Conservation (phyloP, 2,797 vertebrate species). For the Mallotus villosus region DNA sequence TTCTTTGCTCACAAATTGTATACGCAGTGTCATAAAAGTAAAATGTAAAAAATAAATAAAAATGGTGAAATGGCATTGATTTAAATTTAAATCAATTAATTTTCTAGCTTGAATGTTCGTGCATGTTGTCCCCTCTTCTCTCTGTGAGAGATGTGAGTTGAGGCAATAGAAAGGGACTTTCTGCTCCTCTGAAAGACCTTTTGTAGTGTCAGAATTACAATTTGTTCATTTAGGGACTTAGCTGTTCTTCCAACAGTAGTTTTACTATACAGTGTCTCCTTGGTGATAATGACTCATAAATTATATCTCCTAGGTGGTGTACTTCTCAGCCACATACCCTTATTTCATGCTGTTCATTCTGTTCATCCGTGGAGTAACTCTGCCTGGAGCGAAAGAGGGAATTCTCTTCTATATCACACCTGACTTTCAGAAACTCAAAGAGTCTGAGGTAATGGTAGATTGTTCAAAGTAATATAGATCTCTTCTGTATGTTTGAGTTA, state of each 20-base stretch:
- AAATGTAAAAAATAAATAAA: constrained; percentile 1
- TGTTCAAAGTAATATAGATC: constrained; percentile 22
- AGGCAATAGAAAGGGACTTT: constrained; percentile 15
- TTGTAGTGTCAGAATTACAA: constrained; percentile 16
- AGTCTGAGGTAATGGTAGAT: constrained; percentile 86
- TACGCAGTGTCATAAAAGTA: constrained; percentile 18
- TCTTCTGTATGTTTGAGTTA: constrained; percentile 9
- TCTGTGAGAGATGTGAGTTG: constrained; percentile 2
- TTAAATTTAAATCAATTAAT: constrained; percentile 33
- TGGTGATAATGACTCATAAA: constrained; percentile 36
- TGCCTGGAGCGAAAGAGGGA: constrained; percentile 91
- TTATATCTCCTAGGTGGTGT: constrained; percentile 85
- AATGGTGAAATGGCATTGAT: constrained; percentile 19
- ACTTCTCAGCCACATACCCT: constrained; percentile 97
- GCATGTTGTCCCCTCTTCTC: constrained; percentile 1
- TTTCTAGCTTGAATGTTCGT: constrained; percentile 12
- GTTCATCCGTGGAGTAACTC: constrained; percentile 94
- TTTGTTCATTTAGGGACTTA: not conserved
- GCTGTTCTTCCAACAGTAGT: not conserved
- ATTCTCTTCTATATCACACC: constrained; percentile 96
- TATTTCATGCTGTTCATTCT: constrained; percentile 97
- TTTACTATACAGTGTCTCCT: not conserved
- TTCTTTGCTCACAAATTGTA: constrained; percentile 32
- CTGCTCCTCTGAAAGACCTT: constrained; percentile 24
- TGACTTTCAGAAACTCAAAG: constrained; percentile 93